These are phyloP conservation scores for Saturnia pavonia DNA, from an alignment of 2,888 invertebrate species.

Conservation along the genomic window DNA sequence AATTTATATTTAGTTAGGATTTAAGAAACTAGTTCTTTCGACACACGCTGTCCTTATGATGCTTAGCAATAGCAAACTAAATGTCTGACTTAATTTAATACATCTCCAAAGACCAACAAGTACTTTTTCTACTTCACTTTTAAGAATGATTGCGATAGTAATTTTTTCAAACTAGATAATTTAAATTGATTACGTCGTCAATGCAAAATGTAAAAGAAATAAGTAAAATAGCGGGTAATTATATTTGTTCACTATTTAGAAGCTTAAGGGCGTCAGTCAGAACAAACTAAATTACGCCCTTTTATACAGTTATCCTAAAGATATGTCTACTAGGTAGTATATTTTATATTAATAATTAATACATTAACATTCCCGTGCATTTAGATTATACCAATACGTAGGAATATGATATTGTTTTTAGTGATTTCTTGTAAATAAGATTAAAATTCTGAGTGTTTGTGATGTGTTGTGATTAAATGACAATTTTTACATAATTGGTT, in stretches of 20 bases:
- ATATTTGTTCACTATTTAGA: slow-evolving; percentile 23
- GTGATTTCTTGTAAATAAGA: slow-evolving; percentile 27
- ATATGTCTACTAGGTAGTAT: background rate
- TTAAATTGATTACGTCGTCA: background rate
- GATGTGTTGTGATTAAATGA: slow-evolving; percentile 20
- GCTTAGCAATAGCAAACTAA: no score
- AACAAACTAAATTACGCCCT: background rate
- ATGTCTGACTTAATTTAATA: no score
- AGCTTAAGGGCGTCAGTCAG: background rate
- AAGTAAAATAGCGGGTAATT: slow-evolving; percentile 6
- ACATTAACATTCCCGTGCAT: slow-evolving; percentile 70
- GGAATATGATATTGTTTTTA: slow-evolving; percentile 24
- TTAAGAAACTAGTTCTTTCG: no score
- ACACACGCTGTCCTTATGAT: no score
- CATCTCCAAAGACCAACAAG: no score
- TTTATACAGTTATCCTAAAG: background rate
- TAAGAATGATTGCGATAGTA: background rate
- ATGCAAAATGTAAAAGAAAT: background rate
- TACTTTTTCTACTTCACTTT: background rate
- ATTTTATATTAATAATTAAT: slow-evolving; percentile 3
- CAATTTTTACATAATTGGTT: slow-evolving; percentile 17
- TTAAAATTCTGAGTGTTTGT: slow-evolving; percentile 20
- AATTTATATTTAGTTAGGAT: no score
- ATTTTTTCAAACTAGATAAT: background rate
- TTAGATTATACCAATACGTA: slow-evolving; percentile 41